These are phyloP conservation scores for Melanotaenia boesemani DNA, from an alignment of 2,797 vertebrate species.

Conservation along the genomic window DNA sequence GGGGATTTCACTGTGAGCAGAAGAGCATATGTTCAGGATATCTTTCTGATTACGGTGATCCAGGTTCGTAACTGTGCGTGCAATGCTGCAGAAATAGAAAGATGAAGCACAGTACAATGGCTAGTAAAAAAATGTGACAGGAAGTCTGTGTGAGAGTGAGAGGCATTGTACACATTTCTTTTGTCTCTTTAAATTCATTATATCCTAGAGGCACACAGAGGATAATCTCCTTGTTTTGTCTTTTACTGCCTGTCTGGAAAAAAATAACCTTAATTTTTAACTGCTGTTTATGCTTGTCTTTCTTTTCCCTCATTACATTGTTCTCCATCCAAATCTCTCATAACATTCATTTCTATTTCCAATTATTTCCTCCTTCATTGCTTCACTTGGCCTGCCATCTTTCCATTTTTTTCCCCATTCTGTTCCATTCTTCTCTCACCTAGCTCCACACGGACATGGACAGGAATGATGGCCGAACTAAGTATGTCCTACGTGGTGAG, in stretches of 20 bases:
- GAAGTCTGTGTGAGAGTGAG: constrained; percentile 13
- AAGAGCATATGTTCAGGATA: constrained; percentile 65
- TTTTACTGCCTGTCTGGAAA: constrained; percentile 56
- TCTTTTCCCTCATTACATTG: constrained; percentile 26
- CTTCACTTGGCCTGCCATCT: constrained; percentile 4
- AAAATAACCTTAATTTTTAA: constrained; percentile 73
- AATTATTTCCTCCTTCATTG: constrained; percentile 3
- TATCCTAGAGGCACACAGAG: constrained; percentile 60
- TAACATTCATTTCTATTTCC: constrained; percentile 14
- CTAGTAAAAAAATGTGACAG: constrained; percentile 19
- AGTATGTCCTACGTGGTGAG: constrained; percentile 90
- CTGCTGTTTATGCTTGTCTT: constrained; percentile 62
- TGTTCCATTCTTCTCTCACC: background rate
- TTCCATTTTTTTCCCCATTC: background rate
- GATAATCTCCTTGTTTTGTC: constrained; percentile 75
- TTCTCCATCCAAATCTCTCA: constrained; percentile 13
- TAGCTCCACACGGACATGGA: constrained; percentile 92
- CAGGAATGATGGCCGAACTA: constrained; percentile 89
- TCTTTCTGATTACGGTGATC: constrained; percentile 62
- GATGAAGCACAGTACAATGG: constrained; percentile 24
- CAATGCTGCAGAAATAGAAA: constrained; percentile 32
- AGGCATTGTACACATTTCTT: constrained; percentile 54
- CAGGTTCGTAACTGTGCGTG: constrained; percentile 52
- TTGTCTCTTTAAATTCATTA: constrained; percentile 66
- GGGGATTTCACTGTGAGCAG: constrained; percentile 53